Base-by-base conservation (phyloP, 2,888 invertebrate genomes). In the Drosophila antonietae region DNA sequence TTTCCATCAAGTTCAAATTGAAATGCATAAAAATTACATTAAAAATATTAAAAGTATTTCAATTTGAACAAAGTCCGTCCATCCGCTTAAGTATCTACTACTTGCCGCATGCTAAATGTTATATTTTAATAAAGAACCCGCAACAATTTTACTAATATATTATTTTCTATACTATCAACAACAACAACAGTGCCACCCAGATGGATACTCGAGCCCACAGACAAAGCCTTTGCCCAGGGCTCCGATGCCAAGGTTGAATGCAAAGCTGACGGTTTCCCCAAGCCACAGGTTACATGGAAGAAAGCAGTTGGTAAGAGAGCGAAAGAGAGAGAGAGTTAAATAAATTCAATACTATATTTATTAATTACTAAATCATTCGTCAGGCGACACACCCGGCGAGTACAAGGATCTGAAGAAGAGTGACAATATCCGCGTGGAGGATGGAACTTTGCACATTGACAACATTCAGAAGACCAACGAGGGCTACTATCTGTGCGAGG, bases 211-310 rank as follows among this genome's bases (percentile, higher is more conserved):
- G 97, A 98, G 93, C 98, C 98, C 63, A 97, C 97, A 91, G 98
- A 98, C 93, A 97, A 97, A 94, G 97, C 98, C 90, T 98, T 98
- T 93, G 97, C 98, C 81, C 97, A 98, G 94, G 97, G 98, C 82
- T 97, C 97, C 84, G 97, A 97, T 93, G 97, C 97, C 83, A 96
- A 97, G 92, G 97, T 98, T 90, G 98, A 98, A 95, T 98, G 98
- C 93, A 98, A 98, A 94, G 97, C 98, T 93, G 98, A 98, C 94
- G 98, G 98, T 89, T 98, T 98, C 94, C 98, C 98, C 74, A 97
- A 97, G 94, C 98, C 98, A 81, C 96, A 96, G 91, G 97, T 98
- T 55, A 97, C 97, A 83, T 98, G 98, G 98, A 98, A 98, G 94
- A 96, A 97, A 95, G 98, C 98, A 92, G 97, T 97, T 94, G 98